Evolutionary conservation across 2,113 vertebrate genomes (phyloP), one percentile per base, ranked within the genome.

Genomic region (Turnix velox): DNA sequence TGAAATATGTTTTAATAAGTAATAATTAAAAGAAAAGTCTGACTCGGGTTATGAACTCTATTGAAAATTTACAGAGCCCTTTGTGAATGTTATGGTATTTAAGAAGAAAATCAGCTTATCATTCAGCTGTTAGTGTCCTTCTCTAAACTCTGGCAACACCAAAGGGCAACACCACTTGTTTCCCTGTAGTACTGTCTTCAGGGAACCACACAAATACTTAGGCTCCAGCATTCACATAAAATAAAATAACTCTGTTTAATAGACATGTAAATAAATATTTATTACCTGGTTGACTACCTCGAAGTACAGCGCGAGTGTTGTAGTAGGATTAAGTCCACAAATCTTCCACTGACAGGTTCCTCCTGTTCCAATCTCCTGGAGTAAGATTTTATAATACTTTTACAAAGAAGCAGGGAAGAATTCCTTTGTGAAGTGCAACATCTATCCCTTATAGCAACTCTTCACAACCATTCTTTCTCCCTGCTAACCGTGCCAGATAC

Each of bases 281-380:
- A 96, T 95, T 98, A 99, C 99, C 99, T 99, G 99, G 96, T 99
- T 99, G 71, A 99, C 99, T 52, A 99, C 99, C 83, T 99, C 99
- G 78, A 99, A 99, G 96, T 99, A 99, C 39, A 99, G 96, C 13
- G 98, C 99, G 91, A 99, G 96, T 1, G 99, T 99, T 94, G 99
- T 99, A 95, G 95, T 98, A 28, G 98, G 98, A 94, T 98, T 99
- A 93, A 99, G 97, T 80, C 99, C 99, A 87, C 99, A 99, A 92
- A 99, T 98, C 97, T 99, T 99, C 99, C 99, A 99, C 52, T 99
- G 99, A 89, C 98, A 99, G 18, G 99, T 99, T 61, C 99, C 99
- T 57, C 99, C 99, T 15, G 99, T 99, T 88, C 99, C 99, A 90
- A 99, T 99, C 96, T 99, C 99, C 99, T 99, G 90, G 43, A 91